Base-by-base conservation (phyloP, 1,140 invertebrate species). In the Campodea augens region DNA sequence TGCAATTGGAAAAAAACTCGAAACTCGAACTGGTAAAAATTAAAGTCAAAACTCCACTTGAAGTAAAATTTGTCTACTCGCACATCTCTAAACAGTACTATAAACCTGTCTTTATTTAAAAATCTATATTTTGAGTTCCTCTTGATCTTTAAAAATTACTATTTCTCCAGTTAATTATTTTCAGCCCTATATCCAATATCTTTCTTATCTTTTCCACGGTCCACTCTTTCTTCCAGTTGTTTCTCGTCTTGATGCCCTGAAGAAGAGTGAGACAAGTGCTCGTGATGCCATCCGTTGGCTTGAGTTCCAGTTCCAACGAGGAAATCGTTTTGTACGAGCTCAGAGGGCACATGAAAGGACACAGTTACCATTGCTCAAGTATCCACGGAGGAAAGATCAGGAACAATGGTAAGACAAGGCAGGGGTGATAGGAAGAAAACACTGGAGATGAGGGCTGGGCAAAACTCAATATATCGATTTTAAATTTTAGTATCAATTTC, bases 251-350 rank as follows among this genome's bases (percentile, higher is more conserved):
- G 87, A 92, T 58, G 76, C 83, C 44, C 59, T 87, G 42, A 92
- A 93, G 74, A n/a, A 77, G 72, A 56, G 78, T 70, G 67, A 60
- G 50, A 70, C n/a, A 44, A 71, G 75, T 50, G 87, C 86, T 0
- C 69, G 88, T 40, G 84, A 90, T 58, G 84, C 82, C 2, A 92
- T 89, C 41, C 77, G 88, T 50, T 92, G 88, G 87, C 62, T 95
- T 39, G 88, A 92, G 60, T 61, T 68, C 20, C 84, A 91, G 62
- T 75, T 92, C 18, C 74, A 77, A 45, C 75, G 75, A 51, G 88
- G 88, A 7, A 87, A 85, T 49, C 68, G 85, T 42, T 89, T 79
- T 57, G 60, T 86, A 47, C 67, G 79, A 49, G 78, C 83, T 3
- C 87, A 90, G 60, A 71, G 80, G 23, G 73, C 77, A 18, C 75